Evolutionary conservation across 2,797 vertebrate species (phyloP).

Genomic region (Mareca penelope): DNA sequence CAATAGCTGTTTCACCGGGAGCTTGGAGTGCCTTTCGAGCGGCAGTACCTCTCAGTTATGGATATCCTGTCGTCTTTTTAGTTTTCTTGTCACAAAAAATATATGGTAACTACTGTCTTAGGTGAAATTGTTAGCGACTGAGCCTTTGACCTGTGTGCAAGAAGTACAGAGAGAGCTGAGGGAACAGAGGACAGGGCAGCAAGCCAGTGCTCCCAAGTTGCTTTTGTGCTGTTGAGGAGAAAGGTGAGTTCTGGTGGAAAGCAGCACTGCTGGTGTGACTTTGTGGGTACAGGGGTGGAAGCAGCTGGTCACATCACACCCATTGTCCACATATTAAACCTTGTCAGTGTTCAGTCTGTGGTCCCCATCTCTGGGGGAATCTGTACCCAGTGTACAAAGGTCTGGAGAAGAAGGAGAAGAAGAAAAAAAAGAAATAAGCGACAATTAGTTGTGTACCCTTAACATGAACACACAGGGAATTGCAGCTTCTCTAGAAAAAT

Average conservation of each 20-base stretch:
- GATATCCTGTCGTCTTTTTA: slow-evolving; percentile 28
- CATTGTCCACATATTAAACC: neutral
- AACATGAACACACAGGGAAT: neutral
- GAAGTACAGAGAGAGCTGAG: neutral
- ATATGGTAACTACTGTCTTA: neutral
- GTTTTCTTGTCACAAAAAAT: slow-evolving; percentile 30
- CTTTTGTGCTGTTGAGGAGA: neutral
- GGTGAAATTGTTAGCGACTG: neutral
- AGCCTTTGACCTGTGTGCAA: neutral
- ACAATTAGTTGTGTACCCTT: neutral
- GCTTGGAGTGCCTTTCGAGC: neutral
- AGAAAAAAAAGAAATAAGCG: neutral
- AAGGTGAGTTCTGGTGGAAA: neutral
- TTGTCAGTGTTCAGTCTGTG: neutral
- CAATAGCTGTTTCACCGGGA: neutral
- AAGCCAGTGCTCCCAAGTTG: neutral
- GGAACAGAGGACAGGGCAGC: neutral
- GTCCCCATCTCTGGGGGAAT: neutral
- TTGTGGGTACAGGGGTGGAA: neutral
- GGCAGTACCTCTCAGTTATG: neutral
- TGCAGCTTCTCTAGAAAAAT: neutral
- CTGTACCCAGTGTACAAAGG: neutral
- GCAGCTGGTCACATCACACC: neutral
- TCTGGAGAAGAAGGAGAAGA: neutral
- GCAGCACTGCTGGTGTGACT: neutral